Evolutionary conservation across 1,140 invertebrate species (phyloP), one percentile per base, ranked within the genome.

Genomic region (Drosophila arawakana): DNA sequence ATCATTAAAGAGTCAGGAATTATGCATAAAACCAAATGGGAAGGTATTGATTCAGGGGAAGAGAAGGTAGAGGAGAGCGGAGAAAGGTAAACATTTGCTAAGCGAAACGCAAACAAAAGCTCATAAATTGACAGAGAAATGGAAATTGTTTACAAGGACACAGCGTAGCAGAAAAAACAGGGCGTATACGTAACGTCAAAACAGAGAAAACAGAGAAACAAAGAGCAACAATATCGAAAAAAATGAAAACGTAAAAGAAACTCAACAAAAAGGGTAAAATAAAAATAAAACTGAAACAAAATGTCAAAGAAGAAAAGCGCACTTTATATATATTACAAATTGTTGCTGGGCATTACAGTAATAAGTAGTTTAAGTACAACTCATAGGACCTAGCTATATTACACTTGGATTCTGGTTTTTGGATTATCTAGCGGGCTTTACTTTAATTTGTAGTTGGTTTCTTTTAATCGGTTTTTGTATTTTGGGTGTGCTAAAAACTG

Each of bases 101-200:
- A 89, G 83, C 84, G 84, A 84, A 89, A 86, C 57, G 84, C 84
- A 89, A 86, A 86, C 84, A 86, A 86, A 86, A 86, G 80, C 82
- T 86, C 84, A 86, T 80, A 86, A 88, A 86, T 86, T 80, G 82
- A 80, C 76, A 80, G 83, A 66, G 65, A 78, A 77, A 66, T 74
- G 73, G 76, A 86, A 82, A 80, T 71, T 80, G 83, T 83, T 67
- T 73, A 78, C 78, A 80, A 76, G 71, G 77, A 73, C 80, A 69
- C 60, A 62, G 74, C 65, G 59, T 49, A 68, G 39, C 34, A 34
- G 21, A 49, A 71, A 74, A 72, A 92, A 92, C 86, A 80, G 88
- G 89, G 83, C 75, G 73, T 76, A 81, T 84, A 83, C 76, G 83
- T 59, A 73, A 73, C 18, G 41, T 43, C 46, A 39, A 78, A 85